Percentiles rank a stretch among this genome's conserved stretches.
Evolutionary conservation across 2,797 vertebrate genomes (phyloP).

Genomic region (Sphenodon punctatus): DNA sequence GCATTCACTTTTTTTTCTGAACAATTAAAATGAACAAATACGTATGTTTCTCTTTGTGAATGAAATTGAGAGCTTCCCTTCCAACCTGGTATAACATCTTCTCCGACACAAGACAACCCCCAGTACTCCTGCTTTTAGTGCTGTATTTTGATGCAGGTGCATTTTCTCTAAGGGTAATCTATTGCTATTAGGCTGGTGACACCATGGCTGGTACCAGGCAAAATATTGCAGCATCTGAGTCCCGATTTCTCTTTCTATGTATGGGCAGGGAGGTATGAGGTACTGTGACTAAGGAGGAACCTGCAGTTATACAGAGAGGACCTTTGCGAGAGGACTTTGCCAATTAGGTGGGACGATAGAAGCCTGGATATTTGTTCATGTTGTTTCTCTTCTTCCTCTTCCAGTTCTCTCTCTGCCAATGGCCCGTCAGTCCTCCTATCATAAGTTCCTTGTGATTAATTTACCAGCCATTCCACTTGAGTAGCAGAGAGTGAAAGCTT

Average conservation of each 20-base stretch:
- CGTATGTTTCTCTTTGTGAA: not conserved
- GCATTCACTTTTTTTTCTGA: not conserved
- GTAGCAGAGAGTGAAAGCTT: not conserved
- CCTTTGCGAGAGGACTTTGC: not conserved
- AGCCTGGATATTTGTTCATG: not conserved
- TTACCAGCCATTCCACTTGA: not conserved
- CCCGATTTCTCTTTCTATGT: not conserved
- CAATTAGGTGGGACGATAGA: not conserved
- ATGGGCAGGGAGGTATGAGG: not conserved
- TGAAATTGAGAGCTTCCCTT: conserved; percentile 19
- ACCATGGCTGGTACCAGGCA: not conserved
- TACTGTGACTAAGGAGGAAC: conserved; percentile 15
- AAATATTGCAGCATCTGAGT: not conserved
- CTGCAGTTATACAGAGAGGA: not conserved
- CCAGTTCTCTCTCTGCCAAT: not conserved
- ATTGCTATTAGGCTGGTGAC: conserved; percentile 19
- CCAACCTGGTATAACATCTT: not conserved
- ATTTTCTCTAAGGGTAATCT: not conserved
- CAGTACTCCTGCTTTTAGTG: not conserved
- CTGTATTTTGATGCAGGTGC: not conserved
- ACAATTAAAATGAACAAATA: not conserved
- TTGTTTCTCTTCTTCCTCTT: not conserved
- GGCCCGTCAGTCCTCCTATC: too few species aligned
- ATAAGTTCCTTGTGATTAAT: not conserved
- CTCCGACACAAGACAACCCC: not conserved